Evolutionary conservation across 2,888 invertebrate species (phyloP).

Genomic region (Oxystoma pomonae): DNA sequence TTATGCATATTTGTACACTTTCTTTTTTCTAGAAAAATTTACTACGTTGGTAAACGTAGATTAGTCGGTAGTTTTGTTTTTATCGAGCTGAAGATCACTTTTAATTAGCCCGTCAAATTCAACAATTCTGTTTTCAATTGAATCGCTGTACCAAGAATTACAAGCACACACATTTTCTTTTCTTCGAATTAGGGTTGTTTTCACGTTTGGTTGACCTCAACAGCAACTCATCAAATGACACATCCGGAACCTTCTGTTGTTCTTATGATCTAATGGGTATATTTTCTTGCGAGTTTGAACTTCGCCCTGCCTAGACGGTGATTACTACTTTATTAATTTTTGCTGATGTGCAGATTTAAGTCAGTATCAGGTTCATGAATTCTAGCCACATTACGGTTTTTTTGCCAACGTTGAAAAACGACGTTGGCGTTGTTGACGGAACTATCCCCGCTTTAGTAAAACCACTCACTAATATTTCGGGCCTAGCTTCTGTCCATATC

Average conservation of each 20-base stretch:
- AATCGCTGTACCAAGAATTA: no score
- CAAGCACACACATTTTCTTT: no score
- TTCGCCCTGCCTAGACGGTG: constrained; percentile 5
- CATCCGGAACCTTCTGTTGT: constrained; percentile 3
- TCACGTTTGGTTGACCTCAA: constrained; percentile 10
- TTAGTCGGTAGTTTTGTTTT: no score
- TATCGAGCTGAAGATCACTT: no score
- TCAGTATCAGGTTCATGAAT: constrained; percentile 6
- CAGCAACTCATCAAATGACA: constrained; percentile 6
- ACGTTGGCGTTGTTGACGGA: neutral
- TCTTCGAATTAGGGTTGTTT: neutral
- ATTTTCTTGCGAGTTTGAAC: constrained; percentile 7
- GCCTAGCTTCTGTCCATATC: constrained; percentile 18
- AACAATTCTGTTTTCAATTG: no score
- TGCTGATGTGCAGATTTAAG: constrained; percentile 9
- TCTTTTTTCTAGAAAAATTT: no score
- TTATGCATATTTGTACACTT: no score
- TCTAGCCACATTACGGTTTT: constrained; percentile 7
- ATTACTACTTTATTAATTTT: constrained; percentile 5
- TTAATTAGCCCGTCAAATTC: no score
- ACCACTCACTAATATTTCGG: constrained; percentile 6
- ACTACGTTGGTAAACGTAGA: no score
- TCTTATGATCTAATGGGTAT: constrained; percentile 2
- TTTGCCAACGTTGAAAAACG: constrained; percentile 13
- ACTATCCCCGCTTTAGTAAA: constrained; percentile 9